phyloP scores from a whole-genome alignment of 2,888 invertebrate species.

The Halictus ligatus region DNA sequence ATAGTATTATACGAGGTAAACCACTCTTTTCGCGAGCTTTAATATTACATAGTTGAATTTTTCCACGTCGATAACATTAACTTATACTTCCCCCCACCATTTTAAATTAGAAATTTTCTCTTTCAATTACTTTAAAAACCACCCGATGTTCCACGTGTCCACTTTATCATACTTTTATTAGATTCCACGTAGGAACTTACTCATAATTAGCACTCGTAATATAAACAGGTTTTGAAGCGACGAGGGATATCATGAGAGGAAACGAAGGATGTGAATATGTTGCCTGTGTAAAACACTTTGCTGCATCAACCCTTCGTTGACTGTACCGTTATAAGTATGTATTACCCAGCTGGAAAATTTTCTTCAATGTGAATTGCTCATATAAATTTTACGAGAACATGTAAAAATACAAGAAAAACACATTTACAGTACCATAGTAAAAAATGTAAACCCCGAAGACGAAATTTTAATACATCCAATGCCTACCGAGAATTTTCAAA shows the following conservation, averaged over 20 bases:
- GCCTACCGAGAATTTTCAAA: neutral
- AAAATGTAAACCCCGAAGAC: neutral
- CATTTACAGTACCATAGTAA: neutral
- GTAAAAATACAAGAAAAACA: neutral
- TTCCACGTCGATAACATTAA: neutral
- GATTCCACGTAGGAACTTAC: neutral
- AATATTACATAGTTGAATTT: neutral
- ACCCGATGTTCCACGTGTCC: neutral
- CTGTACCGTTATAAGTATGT: neutral
- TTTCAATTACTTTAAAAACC: neutral
- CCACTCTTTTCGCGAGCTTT: neutral
- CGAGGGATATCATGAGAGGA: neutral
- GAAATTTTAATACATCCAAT: no score
- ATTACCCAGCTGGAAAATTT: neutral
- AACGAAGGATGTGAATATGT: neutral
- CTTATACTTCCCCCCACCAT: neutral
- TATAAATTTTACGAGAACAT: neutral
- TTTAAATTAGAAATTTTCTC: conserved; percentile 1
- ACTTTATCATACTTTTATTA: conserved; percentile 2
- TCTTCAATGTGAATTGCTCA: neutral
- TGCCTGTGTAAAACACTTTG: neutral
- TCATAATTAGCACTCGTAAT: neutral
- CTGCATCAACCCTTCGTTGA: neutral
- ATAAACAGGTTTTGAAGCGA: neutral
- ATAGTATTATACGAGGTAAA: neutral